phyloP scores from a whole-genome alignment of 2,113 vertebrate species.

The Eretmochelys imbricata region DNA sequence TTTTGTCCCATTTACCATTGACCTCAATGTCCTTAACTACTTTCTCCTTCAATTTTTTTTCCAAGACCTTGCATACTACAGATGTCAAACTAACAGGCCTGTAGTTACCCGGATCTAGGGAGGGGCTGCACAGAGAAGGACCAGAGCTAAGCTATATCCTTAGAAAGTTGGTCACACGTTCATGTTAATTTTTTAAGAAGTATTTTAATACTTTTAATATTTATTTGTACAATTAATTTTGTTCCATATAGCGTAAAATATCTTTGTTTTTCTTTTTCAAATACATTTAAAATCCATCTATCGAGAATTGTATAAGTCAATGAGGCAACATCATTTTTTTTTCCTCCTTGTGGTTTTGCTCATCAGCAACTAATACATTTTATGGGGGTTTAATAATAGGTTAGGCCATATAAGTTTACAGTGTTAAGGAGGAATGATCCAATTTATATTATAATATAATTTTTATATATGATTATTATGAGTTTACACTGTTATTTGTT shows the following conservation, averaged over 20 bases:
- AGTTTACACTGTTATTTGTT: not conserved
- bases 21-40: too few relatives aligned
- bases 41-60: too few relatives aligned
- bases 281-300: not conserved
- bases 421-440: not conserved
- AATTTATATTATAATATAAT: not conserved
- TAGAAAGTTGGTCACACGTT: not conserved
- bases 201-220: not conserved
- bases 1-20: too few relatives aligned
- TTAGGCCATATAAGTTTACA: not conserved
- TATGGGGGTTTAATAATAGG: accelerated
- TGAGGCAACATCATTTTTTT: not conserved
- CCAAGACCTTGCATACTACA: too few relatives aligned
- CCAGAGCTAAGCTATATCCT: not conserved
- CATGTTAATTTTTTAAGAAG: not conserved
- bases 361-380: not conserved
- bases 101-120: not conserved
- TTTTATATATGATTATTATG: not conserved
- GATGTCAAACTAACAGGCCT: too few relatives aligned
- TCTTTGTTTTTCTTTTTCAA: not conserved
- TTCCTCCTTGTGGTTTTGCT: not conserved
- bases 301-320: not conserved
- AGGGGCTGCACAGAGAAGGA: not conserved
- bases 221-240: not conserved
- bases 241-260: not conserved